Evolutionary conservation across 2,888 invertebrate genomes (phyloP), one percentile per base, ranked within the genome.

Genomic region (Cantharis lateralis): DNA sequence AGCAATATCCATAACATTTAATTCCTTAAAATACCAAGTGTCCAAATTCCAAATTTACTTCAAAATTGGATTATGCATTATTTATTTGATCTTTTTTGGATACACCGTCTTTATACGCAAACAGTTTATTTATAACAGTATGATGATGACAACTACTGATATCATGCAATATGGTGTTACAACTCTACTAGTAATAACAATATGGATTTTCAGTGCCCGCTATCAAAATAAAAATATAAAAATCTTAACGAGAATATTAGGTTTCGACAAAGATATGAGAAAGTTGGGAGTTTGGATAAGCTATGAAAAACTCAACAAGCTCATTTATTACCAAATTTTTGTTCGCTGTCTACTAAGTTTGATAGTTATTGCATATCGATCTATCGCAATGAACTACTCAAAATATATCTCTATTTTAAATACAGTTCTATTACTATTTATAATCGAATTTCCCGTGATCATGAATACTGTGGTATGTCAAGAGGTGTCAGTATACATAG

Each of bases 251-350:
- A 62, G 64, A 61, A 20, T 77, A 15, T 74, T 76, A 10, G 80
- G 80, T 61, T 70, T 83, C 20, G 84, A 84, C 20, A 80, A 81
- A 32, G 80, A 74, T 24, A 82, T 84, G 70, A 70, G 78, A 10
- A 80, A 81, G 71, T 73, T 84, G 18, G 82, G 82, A 3, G 79
- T 84, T 16, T 81, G 80, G 78, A 80, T 83, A 18, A 81, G 79
- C 68, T 83, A 84, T 71, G 74, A 78, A 15, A 80, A 79, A 66
- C 75, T 82, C 0, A 28, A 77, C 10, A 79, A 76, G 26, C 62
- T 73, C 1, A 78, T 81, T 10, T 64, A 72, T 48, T 16, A 68
- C 7, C 71, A 74, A 20, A 75, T 75, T 68, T 15, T 68, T 18
- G 28, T 77, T 16, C 71, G 79, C 3, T 62, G 69, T 26, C 1